Percentiles rank a stretch among this genome's conserved stretches.
Conservation (phyloP, 2,113 vertebrate species). For the Psittacula cyanocephala region DNA sequence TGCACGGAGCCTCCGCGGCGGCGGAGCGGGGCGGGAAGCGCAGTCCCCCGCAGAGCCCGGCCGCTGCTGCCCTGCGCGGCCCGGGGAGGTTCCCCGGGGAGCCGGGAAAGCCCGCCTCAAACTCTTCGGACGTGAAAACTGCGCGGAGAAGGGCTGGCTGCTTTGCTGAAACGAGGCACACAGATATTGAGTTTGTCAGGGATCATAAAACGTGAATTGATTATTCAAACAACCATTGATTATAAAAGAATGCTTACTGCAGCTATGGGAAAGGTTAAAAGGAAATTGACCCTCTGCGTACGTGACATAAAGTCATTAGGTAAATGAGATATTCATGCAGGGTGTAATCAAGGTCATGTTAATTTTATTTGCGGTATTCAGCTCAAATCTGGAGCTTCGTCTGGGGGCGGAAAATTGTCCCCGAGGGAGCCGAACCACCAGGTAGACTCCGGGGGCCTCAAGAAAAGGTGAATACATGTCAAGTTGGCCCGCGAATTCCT, state of each 20-base stretch:
- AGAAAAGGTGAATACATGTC: background rate
- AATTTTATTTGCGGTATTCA: conserved; percentile 65
- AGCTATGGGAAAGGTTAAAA: conserved; percentile 81
- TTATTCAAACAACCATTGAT: conserved; percentile 81
- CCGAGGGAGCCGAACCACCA: background rate
- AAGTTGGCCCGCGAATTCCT: background rate
- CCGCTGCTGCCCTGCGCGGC: background rate
- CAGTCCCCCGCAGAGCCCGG: background rate
- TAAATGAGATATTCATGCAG: conserved; percentile 81
- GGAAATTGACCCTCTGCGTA: conserved; percentile 80
- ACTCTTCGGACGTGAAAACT: background rate
- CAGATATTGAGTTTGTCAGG: conserved; percentile 75
- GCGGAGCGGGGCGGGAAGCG: background rate
- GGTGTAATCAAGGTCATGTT: conserved; percentile 76
- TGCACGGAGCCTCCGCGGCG: background rate
- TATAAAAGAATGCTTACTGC: conserved; percentile 82
- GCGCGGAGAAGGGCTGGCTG: background rate
- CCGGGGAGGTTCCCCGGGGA: background rate
- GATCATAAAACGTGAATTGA: conserved; percentile 81
- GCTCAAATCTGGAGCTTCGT: conserved; percentile 14
- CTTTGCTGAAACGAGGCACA: conserved; percentile 37
- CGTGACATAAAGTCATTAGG: conserved; percentile 85
- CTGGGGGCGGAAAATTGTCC: background rate
- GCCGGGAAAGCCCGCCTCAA: background rate
- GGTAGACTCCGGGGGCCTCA: background rate